A percentile compares a stretch with the other conserved stretches of the same genome.
Conservation (phyloP, 2,888 invertebrate genomes). For the Idaea dimidiata region DNA sequence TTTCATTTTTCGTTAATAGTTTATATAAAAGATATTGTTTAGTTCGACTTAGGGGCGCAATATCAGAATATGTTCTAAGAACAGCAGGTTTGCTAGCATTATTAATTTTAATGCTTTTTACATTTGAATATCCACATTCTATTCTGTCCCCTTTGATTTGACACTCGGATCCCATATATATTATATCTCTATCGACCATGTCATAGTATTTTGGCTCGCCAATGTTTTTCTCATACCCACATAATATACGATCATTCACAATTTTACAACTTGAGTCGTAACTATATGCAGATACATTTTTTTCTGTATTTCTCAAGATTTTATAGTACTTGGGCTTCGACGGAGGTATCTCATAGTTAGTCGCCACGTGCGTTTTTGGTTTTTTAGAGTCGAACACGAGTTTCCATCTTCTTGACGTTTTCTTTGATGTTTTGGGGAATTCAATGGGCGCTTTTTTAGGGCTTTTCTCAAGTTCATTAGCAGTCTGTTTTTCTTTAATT, state of each 20-base stretch:
- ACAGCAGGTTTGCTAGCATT: slow-evolving; percentile 29
- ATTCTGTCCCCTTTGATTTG: slow-evolving; percentile 51
- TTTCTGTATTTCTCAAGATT: slow-evolving; percentile 2
- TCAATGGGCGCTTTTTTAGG: neutral
- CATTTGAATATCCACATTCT: slow-evolving; percentile 59
- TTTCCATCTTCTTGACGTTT: neutral
- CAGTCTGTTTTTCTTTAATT: neutral
- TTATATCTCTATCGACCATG: slow-evolving; percentile 23
- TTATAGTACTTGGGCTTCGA: slow-evolving; percentile 8
- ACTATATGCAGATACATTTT: slow-evolving; percentile 40
- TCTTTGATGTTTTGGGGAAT: neutral
- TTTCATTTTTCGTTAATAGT: too few species aligned
- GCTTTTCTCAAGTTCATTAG: neutral
- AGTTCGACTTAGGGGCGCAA: neutral
- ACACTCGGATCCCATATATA: slow-evolving; percentile 52
- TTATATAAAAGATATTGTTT: neutral
- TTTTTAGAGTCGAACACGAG: neutral
- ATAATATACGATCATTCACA: slow-evolving; percentile 50
- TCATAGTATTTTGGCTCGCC: slow-evolving; percentile 29
- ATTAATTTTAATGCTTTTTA: slow-evolving; percentile 23
- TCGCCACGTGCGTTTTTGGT: slow-evolving; percentile 5
- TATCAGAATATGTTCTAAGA: neutral
- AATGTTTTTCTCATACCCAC: slow-evolving; percentile 63
- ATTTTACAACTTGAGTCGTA: slow-evolving; percentile 52
- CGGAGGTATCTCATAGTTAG: neutral